Conservation (phyloP, 2,113 vertebrate genomes). For the Lipophrys pholis region DNA sequence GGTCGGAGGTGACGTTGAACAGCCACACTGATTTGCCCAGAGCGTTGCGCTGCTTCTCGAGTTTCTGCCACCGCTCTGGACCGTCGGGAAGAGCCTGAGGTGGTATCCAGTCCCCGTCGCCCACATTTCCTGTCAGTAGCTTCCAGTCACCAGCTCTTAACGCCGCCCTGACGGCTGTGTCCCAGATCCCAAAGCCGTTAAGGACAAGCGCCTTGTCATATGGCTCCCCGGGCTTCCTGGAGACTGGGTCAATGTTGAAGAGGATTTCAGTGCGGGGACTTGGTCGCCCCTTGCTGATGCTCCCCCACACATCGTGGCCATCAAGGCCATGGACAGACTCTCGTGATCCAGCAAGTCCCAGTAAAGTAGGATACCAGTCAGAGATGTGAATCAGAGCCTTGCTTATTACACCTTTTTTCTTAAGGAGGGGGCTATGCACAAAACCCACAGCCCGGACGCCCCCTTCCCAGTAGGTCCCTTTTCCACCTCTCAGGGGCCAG, state of each 20-base stretch:
- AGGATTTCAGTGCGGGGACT: slow-evolving; percentile 91
- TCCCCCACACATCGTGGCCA: slow-evolving; percentile 90
- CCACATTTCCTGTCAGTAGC: slow-evolving; percentile 91
- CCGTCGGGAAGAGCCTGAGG: slow-evolving; percentile 85
- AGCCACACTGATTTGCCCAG: slow-evolving; percentile 92
- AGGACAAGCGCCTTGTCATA: slow-evolving; percentile 84
- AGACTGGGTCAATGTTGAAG: slow-evolving; percentile 95
- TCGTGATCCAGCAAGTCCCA: slow-evolving; percentile 86
- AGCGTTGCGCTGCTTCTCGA: slow-evolving; percentile 85
- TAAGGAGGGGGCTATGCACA: slow-evolving; percentile 92
- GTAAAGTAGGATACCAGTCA: slow-evolving; percentile 93
- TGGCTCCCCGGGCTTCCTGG: slow-evolving; percentile 89
- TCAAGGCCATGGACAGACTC: slow-evolving; percentile 85
- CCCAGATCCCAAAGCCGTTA: slow-evolving; percentile 93
- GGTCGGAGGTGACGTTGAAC: slow-evolving; percentile 92
- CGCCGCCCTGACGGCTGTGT: slow-evolving; percentile 92
- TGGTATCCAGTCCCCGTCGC: slow-evolving; percentile 92
- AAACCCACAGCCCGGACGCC: slow-evolving; percentile 92
- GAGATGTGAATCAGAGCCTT: slow-evolving; percentile 92
- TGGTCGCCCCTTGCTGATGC: slow-evolving; percentile 88
- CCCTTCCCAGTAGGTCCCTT: slow-evolving; percentile 96
- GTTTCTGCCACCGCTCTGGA: slow-evolving; percentile 86
- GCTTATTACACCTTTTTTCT: slow-evolving; percentile 87
- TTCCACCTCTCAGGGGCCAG: slow-evolving; percentile 94
- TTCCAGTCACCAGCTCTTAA: slow-evolving; percentile 93